Conservation (phyloP, 2,888 invertebrate genomes). For the Drosophila kuntzei region DNA sequence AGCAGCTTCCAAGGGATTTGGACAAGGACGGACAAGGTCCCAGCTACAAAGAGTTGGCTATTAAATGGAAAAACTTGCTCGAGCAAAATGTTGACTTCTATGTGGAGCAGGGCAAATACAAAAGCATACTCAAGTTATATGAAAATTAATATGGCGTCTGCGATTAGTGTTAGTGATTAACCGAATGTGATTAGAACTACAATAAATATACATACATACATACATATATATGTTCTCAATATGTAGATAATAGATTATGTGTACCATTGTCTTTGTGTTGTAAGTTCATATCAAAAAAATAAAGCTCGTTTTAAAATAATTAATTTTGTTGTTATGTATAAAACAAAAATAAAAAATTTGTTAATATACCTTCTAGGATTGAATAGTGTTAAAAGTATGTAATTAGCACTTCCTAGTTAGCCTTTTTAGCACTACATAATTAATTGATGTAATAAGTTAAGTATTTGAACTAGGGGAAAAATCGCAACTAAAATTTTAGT, state of each 20-base stretch:
- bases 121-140: constrained; percentile 70
- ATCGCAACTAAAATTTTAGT: too few relatives aligned
- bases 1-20: constrained; percentile 81
- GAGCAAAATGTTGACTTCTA: constrained; percentile 82
- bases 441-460: too few relatives aligned
- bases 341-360: too few relatives aligned
- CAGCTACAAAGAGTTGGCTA: constrained; percentile 79
- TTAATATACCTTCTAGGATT: too few relatives aligned
- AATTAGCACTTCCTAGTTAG: too few relatives aligned
- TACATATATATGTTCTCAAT: background rate
- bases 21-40: constrained; percentile 84
- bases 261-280: constrained; percentile 14
- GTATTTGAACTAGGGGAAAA: too few relatives aligned
- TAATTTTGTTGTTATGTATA: background rate
- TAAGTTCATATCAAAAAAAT: background rate
- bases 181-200: constrained; percentile 57
- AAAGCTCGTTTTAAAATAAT: background rate
- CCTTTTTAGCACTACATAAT: too few relatives aligned
- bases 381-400: too few relatives aligned
- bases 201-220: constrained; percentile 13
- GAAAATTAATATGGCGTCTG: constrained; percentile 29
- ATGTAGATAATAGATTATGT: constrained; percentile 17
- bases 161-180: constrained; percentile 70
- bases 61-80: constrained; percentile 82
- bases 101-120: constrained; percentile 82